These are phyloP conservation scores for Acronicta leporina DNA, from an alignment of 2,888 invertebrate genomes.

Conservation along the genomic window DNA sequence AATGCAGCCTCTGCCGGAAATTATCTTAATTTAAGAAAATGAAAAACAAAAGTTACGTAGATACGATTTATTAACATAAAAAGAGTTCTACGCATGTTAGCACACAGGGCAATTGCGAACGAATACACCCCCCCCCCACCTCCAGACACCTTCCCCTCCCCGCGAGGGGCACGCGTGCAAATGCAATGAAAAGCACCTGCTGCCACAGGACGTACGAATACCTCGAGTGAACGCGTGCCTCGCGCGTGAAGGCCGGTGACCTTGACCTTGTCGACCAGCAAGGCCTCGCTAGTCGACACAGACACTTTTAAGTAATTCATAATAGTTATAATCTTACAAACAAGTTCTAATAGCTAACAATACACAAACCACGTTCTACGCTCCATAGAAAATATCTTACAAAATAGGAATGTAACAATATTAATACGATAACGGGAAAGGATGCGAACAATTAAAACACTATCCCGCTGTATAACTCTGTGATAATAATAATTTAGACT, in stretches of 20 bases:
- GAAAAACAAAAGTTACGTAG: constrained; percentile 6
- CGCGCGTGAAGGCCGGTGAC: no score
- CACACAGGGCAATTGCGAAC: neutral
- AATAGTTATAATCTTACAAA: constrained; percentile 28
- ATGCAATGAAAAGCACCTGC: no score
- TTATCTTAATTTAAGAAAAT: no score
- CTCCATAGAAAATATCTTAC: constrained; percentile 53
- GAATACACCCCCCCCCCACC: no score
- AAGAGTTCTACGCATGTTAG: neutral
- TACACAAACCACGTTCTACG: constrained; percentile 43
- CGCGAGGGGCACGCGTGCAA: no score
- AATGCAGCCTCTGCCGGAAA: no score
- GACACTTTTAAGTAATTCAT: no score
- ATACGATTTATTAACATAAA: constrained; percentile 51
- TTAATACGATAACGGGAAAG: constrained; percentile 43
- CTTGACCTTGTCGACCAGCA: no score
- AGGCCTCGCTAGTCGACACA: no score
- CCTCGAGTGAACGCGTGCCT: no score
- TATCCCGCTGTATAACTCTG: constrained; percentile 44
- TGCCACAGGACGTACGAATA: no score
- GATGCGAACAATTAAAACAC: constrained; percentile 32
- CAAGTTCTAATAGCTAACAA: constrained; percentile 37
- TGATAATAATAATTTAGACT: constrained; percentile 42
- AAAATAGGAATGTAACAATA: constrained; percentile 60
- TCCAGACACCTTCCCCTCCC: no score